Conservation (phyloP, 2,888 invertebrate genomes). For the Spialia ferax region DNA sequence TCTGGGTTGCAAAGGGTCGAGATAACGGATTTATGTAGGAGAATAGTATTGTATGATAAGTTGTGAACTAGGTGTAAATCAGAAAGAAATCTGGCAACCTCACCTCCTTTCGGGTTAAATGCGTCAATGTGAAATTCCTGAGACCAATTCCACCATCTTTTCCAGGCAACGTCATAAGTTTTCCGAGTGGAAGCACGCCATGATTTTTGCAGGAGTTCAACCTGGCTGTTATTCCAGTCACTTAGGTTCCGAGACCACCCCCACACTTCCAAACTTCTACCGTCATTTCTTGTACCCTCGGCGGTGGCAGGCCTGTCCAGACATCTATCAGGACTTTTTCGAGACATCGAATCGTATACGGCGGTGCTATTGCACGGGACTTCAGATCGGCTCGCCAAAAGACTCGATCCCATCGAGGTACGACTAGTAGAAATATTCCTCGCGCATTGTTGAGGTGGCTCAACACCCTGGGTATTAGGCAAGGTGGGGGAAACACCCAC, state of each 20-base stretch:
- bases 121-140: background rate
- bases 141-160: background rate
- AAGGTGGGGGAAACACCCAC: conserved; percentile 15
- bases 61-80: conserved; percentile 3
- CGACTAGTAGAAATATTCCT: conserved; percentile 2
- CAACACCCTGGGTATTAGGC: conserved; percentile 4
- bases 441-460: conserved; percentile 10
- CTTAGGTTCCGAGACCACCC: background rate
- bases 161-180: background rate
- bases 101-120: background rate
- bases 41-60: conserved; percentile 6
- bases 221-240: background rate
- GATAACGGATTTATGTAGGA: background rate
- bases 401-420: background rate
- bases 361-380: background rate
- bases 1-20: conserved; percentile 1
- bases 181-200: conserved; percentile 1
- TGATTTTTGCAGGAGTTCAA: background rate
- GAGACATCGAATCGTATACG: background rate
- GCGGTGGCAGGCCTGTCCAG: background rate
- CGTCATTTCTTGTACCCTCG: background rate
- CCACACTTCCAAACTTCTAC: conserved; percentile 5
- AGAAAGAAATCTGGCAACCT: background rate
- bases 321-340: background rate
- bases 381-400: background rate